Conservation (phyloP, 1,140 invertebrate species). For the Plodia interpunctella region DNA sequence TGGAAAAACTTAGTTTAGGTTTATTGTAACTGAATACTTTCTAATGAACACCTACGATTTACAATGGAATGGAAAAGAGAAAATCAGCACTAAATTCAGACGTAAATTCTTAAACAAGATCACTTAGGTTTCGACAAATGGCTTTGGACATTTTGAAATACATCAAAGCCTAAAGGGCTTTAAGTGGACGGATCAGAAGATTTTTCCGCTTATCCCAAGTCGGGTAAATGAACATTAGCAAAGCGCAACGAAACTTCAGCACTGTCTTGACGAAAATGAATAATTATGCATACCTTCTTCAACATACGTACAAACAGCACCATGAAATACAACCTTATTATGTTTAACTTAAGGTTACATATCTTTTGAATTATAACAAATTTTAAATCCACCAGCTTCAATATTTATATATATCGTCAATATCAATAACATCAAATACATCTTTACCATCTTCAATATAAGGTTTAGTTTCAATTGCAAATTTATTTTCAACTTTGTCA, state of each 20-base stretch:
- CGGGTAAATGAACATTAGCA: constrained; percentile 54
- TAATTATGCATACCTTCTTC: constrained; percentile 53
- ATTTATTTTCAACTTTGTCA: constrained; percentile 20
- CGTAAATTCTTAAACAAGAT: not conserved
- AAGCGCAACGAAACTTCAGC: constrained; percentile 56
- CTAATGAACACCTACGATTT: no score
- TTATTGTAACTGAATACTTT: no score
- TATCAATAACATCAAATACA: not conserved
- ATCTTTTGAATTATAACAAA: not conserved
- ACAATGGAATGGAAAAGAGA: no score
- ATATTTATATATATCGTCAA: not conserved
- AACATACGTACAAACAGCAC: not conserved
- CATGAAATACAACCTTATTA: not conserved
- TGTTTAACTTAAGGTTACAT: not conserved
- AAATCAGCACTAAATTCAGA: not conserved
- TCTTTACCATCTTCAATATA: not conserved
- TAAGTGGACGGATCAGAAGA: constrained; percentile 7
- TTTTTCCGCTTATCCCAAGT: constrained; percentile 21
- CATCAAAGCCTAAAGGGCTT: constrained; percentile 10
- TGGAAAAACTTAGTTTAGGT: no score
- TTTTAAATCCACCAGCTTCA: not conserved
- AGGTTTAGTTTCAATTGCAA: not conserved
- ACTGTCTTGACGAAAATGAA: constrained; percentile 51
- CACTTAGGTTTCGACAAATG: not conserved
- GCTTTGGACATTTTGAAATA: not conserved